These are phyloP conservation scores for Microtus ochrogaster DNA, from an alignment of 2,113 vertebrate genomes.

Conservation along the genomic window DNA sequence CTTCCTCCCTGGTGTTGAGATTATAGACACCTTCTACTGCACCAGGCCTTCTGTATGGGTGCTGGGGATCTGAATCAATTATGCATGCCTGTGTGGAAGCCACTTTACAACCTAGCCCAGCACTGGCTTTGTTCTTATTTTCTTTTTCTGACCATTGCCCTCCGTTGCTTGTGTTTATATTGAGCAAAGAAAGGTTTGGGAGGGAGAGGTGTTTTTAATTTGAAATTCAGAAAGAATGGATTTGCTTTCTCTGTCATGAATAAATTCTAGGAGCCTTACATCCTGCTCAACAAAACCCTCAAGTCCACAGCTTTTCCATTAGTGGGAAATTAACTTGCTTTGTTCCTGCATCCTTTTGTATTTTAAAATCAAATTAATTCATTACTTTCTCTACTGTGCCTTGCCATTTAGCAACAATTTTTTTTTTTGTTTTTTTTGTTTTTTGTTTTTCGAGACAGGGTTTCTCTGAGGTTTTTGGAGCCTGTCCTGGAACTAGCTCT, in stretches of 20 bases:
- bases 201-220: neutral
- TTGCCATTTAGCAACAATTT: constrained; percentile 9
- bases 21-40: neutral
- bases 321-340: constrained; percentile 8
- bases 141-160: neutral
- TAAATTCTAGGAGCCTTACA: constrained; percentile 12
- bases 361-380: constrained; percentile 51
- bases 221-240: neutral
- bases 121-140: neutral
- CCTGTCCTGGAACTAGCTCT: too few species aligned
- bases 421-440: too few species aligned
- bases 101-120: neutral
- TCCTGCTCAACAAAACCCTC: neutral
- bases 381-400: constrained; percentile 22
- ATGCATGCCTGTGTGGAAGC: neutral
- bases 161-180: neutral
- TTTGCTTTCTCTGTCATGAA: neutral
- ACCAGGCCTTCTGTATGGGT: neutral
- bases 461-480: too few species aligned
- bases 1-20: neutral
- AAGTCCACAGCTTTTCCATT: neutral
- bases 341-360: neutral
- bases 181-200: neutral
- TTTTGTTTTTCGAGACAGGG: too few species aligned
- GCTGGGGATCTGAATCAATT: neutral